Base-by-base conservation (phyloP, 2,888 invertebrate species). In the Apeira syringaria region DNA sequence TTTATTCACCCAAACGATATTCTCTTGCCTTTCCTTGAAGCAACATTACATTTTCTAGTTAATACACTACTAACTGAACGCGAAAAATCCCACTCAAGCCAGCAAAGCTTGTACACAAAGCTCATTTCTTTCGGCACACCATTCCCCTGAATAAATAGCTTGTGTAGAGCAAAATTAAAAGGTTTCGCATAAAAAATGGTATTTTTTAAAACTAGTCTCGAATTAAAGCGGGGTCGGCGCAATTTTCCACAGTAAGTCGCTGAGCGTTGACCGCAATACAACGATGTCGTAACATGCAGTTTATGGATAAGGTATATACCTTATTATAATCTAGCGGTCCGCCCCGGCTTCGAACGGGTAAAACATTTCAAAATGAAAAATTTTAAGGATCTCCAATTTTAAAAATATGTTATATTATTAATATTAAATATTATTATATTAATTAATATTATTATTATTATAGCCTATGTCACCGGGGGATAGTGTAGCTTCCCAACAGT, bases 211-310 rank as follows among this genome's bases (percentile, higher is more conserved):
- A 67, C 60, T 62, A 67, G 64, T 64, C 64, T 67, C 58, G 68
- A 74, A 78, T 77, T 76, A 77, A 74, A 74, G 59, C 68, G 65
- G 57, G 71, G 59, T 63, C 58, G 53, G 63, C 55, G 74, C 73
- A 73, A 79, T 78, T 78, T 78, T 75, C 68, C 64, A 53, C 64
- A 53, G 58, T 58, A 63, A 59, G 56, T 64, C 67, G 51, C 55
- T 61, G 62, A 53, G 53, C 50, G 49, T 29, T 48, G 37, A 69
- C 76, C 76, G 61, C 76, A 66, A 42, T 17, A 42, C 46, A 1
- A n/a, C 2, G 30, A 59, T 5, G 15, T 12, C 3, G 0, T 31
- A 45, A 35, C 17, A 8, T 15, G 7, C 4, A 15, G 15, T 15
- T 15, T 15, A 15, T 15, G 15, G 15, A 15, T 15, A 15, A 3